Percentiles rank a stretch among this genome's conserved stretches.
These are phyloP conservation scores for Scalopus aquaticus DNA, from an alignment of 2,113 vertebrate genomes.

Conservation along the genomic window DNA sequence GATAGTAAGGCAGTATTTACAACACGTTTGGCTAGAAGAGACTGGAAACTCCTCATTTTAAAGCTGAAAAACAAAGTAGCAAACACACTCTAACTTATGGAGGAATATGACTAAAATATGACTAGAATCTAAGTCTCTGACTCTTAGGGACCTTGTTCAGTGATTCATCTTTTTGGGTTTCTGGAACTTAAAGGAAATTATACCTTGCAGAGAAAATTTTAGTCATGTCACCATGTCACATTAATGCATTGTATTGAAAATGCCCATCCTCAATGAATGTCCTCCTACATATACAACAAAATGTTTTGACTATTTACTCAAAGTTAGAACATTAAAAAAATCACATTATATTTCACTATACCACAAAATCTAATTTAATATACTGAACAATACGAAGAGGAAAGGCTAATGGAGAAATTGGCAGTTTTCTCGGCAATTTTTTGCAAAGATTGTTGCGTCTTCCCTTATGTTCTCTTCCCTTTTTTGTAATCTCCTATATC, in stretches of 20 bases:
- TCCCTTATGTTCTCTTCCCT: not conserved
- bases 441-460: not conserved
- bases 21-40: not conserved
- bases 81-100: not conserved
- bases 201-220: not conserved
- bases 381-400: slow-evolving; percentile 24
- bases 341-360: not conserved
- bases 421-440: not conserved
- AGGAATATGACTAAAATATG: not conserved
- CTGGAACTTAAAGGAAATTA: slow-evolving; percentile 4
- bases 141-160: not conserved
- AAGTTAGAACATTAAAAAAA: slow-evolving; percentile 26
- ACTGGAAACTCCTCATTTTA: not conserved
- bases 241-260: slow-evolving; percentile 39
- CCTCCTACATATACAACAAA: not conserved
- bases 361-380: slow-evolving; percentile 24
- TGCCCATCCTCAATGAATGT: not conserved
- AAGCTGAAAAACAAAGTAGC: slow-evolving; percentile 6
- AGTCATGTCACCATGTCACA: not conserved
- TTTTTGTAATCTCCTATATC: not conserved
- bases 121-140: not conserved
- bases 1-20: not conserved
- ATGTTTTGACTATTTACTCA: slow-evolving; percentile 22
- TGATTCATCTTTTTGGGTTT: slow-evolving; percentile 9
- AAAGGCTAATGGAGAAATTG: not conserved